Percentiles rank a stretch among this genome's conserved stretches.
These are phyloP conservation scores for Turritopsis dohrnii DNA, from an alignment of 30 jellyfish, hydroid and myxozoan genomes.

Conservation along the genomic window DNA sequence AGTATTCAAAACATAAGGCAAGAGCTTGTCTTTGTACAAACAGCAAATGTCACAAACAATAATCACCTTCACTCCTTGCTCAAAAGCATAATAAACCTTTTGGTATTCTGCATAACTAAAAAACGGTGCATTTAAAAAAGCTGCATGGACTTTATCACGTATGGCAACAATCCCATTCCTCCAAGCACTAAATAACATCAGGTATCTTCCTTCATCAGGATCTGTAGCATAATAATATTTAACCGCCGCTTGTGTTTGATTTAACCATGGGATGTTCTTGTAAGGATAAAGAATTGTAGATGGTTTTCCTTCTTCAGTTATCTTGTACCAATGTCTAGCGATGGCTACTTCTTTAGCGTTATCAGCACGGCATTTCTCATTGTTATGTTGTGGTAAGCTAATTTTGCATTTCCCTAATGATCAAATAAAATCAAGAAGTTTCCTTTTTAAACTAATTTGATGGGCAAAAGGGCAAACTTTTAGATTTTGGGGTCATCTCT, in stretches of 20 bases:
- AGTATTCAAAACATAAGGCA: no score
- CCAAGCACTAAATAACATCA: slow-evolving; percentile 4
- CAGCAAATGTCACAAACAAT: not conserved
- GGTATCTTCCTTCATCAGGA: no score
- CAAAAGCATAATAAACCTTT: not conserved
- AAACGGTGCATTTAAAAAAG: not conserved
- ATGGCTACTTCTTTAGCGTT: no score
- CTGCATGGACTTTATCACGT: not conserved
- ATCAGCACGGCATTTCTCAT: not conserved
- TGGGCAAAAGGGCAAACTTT: no score
- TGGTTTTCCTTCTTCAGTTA: slow-evolving; percentile 4
- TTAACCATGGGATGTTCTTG: slow-evolving; percentile 10
- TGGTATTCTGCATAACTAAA: not conserved
- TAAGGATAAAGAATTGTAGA: slow-evolving; percentile 1
- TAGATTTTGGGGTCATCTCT: no score
- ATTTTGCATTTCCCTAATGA: no score
- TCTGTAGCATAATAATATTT: not conserved
- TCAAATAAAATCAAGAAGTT: no score
- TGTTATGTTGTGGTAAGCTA: not conserved
- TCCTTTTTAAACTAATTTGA: no score
- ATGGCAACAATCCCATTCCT: not conserved
- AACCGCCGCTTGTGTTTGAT: not conserved
- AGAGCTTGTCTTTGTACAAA: not conserved
- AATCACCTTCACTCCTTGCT: not conserved
- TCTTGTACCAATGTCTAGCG: no score